These are phyloP conservation scores for Taeniopygia guttata DNA, from an alignment of 2,797 vertebrate genomes.

Conservation along the genomic window DNA sequence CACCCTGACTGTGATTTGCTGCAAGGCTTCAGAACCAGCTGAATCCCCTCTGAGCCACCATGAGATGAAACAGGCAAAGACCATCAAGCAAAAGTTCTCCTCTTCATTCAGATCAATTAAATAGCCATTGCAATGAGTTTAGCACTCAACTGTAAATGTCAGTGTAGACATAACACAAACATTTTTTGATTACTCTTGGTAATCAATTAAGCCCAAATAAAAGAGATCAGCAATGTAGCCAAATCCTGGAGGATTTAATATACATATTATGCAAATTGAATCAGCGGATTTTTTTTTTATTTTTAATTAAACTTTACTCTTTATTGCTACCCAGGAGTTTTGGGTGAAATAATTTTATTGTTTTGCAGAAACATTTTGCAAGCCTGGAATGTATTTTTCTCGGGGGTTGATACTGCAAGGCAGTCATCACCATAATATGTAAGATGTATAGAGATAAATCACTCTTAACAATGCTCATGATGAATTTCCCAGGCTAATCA, in stretches of 20 bases:
- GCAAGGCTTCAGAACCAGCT: neutral
- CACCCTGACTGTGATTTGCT: neutral
- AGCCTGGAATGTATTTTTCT: neutral
- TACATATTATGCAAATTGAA: neutral
- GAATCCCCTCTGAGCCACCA: neutral
- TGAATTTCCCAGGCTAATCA: neutral
- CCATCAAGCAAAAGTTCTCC: neutral
- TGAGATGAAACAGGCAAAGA: neutral
- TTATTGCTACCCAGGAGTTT: neutral
- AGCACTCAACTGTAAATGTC: neutral
- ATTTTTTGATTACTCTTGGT: neutral
- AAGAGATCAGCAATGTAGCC: neutral
- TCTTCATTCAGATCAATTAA: neutral
- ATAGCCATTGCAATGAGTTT: neutral
- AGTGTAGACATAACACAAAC: neutral
- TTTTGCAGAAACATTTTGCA: neutral
- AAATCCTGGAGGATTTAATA: neutral
- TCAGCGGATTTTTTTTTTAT: neutral
- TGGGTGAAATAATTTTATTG: neutral
- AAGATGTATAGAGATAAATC: neutral
- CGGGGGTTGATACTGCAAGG: neutral
- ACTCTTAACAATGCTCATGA: neutral
- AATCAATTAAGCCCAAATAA: neutral
- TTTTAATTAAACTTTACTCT: neutral
- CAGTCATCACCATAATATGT: neutral